These are phyloP conservation scores for Molothrus ater DNA, from an alignment of 2,797 vertebrate genomes.

Conservation along the genomic window DNA sequence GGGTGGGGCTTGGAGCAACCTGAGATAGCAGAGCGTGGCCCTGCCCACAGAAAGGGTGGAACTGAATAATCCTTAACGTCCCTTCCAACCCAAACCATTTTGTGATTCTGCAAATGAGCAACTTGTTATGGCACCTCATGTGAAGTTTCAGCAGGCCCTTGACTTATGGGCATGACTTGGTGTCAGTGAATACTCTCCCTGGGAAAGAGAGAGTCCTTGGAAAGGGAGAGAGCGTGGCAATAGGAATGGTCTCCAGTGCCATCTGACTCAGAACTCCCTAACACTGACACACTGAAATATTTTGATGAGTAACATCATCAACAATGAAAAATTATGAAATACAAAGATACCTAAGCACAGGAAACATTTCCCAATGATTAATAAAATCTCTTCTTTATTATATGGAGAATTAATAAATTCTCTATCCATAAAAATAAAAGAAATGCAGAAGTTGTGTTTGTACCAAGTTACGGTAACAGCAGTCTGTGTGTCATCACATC, in stretches of 20 bases:
- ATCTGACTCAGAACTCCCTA: background rate
- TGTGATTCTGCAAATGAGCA: background rate
- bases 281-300: background rate
- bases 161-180: background rate
- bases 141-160: background rate
- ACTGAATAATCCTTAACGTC: background rate
- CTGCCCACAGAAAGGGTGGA: background rate
- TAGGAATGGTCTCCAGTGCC: background rate
- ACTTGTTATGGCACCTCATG: background rate
- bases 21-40: background rate
- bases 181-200: background rate
- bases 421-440: background rate
- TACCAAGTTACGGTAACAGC: background rate
- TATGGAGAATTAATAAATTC: background rate
- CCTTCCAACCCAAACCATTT: background rate
- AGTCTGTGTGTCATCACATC: background rate
- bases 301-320: background rate
- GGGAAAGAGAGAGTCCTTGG: background rate
- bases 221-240: background rate
- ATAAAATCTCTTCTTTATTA: background rate
- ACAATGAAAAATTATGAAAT: background rate
- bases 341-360: background rate
- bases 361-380: background rate
- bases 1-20: background rate
- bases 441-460: background rate